A percentile compares a stretch with the other conserved stretches of the same genome.
phyloP scores from a whole-genome alignment of 2,113 vertebrate genomes.

The Numenius arquata region DNA sequence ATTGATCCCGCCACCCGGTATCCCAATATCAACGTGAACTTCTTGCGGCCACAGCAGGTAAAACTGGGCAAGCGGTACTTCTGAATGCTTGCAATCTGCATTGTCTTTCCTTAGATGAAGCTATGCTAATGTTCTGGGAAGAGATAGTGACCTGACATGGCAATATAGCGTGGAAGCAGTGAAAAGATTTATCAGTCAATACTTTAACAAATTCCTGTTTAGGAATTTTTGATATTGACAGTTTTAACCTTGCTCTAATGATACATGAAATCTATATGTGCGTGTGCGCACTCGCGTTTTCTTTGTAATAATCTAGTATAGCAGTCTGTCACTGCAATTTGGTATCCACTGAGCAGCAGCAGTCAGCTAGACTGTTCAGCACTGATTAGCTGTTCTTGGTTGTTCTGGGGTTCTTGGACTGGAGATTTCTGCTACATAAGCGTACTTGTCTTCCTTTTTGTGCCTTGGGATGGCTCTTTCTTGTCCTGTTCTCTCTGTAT shows the following conservation, averaged over 20 bases:
- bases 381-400: not conserved
- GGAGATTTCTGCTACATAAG: not conserved
- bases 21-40: constrained; percentile 92
- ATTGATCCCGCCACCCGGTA: constrained; percentile 94
- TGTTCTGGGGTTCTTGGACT: not conserved
- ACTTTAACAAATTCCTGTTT: not conserved
- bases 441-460: not conserved
- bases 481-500: not conserved
- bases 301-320: not conserved
- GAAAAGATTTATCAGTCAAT: not conserved
- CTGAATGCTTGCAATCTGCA: not conserved
- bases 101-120: not conserved
- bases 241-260: not conserved
- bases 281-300: not conserved
- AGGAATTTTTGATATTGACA: not conserved
- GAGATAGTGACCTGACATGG: not conserved
- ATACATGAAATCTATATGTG: not conserved
- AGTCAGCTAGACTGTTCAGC: not conserved
- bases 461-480: not conserved
- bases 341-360: not conserved
- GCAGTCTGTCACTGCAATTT: not conserved
- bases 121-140: not conserved
- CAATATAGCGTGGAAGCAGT: not conserved
- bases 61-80: not conserved
- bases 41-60: constrained; percentile 92